Evolutionary conservation across 2,888 invertebrate genomes (phyloP), one percentile per base, ranked within the genome.

Genomic region (Tricholauxania praeusta): DNA sequence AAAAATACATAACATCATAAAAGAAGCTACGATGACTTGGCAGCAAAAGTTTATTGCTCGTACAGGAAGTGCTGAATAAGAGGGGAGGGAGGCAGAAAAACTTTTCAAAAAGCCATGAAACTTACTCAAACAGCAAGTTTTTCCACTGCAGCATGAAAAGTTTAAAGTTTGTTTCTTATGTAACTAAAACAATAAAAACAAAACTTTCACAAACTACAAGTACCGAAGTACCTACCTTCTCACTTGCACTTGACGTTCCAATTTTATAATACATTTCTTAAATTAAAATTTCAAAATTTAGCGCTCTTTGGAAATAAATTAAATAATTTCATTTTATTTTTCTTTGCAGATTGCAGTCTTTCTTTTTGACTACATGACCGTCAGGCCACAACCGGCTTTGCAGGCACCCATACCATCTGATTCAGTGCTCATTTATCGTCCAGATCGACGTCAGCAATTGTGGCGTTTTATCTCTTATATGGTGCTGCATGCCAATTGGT

Each of bases 381-480:
- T 79, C 79, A 57, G 19, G 71, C 83, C 84, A 75, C 94, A 94
- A 87, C 92, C 77, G 94, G 96, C 78, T 94, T 96, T 68, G 93
- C 96, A 80, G 94, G 96, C 70, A 93, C 97, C 81, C 94, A 95
- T 97, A 79, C 96, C 97, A 62, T 94, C 94, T 79, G 96, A 97
- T 89, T 96, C 96, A 79, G 91, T 95, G 78, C 94, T 98, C 85
- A 96, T 98, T 80, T 98, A 97, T 90, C 91, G 97, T 77, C 96
- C 97, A 63, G 97, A 97, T 90, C 93, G 95, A 82, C 91, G 96
- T 70, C 90, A 93, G 74, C 95, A 98, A 88, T 90, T 97, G 78
- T 98, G 97, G 97, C 92, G 97, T 86, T 98, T 97, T 88, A 89
- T 97, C 81, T 93, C 96, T 81, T 98, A 98, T 89, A 96, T 96